Percentiles rank a stretch among this genome's conserved stretches.
Conservation (phyloP, 2,797 vertebrate species). For the Natrix natrix region DNA sequence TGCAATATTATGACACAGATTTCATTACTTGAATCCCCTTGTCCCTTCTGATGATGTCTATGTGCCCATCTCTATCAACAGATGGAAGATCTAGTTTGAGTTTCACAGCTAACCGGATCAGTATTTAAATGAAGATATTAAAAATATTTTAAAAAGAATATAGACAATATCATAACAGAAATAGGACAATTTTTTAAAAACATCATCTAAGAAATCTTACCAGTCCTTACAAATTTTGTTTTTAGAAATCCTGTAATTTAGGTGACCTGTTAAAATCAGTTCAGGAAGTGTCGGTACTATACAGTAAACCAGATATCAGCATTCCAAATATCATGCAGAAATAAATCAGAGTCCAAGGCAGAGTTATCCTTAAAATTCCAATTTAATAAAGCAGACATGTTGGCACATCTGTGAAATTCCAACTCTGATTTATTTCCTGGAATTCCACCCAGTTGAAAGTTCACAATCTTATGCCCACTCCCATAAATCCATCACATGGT, state of each 20-base stretch:
- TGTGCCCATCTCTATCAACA: not conserved
- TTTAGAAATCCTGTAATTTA: slow-evolving; percentile 23
- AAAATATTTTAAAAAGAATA: not conserved
- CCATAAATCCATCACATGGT: too few species aligned
- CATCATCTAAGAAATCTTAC: not conserved
- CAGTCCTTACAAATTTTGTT: slow-evolving; percentile 6
- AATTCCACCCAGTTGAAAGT: too few species aligned
- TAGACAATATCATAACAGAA: not conserved
- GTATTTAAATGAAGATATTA: not conserved
- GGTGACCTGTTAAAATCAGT: not conserved
- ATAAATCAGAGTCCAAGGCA: too few species aligned
- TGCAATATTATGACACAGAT: not conserved
- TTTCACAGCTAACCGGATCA: not conserved
- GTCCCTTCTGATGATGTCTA: not conserved
- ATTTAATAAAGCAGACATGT: too few species aligned
- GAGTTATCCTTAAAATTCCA: too few species aligned
- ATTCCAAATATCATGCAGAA: too few species aligned
- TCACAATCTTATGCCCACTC: too few species aligned
- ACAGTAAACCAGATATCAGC: not conserved
- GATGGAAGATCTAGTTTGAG: not conserved
- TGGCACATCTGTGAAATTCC: too few species aligned
- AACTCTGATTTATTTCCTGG: too few species aligned
- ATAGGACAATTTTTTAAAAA: not conserved
- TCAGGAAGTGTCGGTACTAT: not conserved
- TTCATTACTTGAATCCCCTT: not conserved